These are phyloP conservation scores for Andricus quercusramuli DNA, from an alignment of 2,888 invertebrate genomes.

Conservation along the genomic window DNA sequence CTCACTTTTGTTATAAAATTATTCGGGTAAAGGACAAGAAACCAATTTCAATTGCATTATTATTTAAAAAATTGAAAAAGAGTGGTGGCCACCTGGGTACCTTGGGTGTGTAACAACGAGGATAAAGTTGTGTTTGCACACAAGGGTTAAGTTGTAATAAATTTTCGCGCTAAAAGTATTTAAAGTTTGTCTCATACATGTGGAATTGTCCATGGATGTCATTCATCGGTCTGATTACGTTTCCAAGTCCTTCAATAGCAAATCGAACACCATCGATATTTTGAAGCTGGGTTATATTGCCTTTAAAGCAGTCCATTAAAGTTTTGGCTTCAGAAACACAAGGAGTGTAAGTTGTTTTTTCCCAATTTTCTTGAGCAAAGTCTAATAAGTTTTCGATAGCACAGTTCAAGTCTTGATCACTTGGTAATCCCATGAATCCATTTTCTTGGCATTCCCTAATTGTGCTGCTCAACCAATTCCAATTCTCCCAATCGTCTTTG, in stretches of 20 bases:
- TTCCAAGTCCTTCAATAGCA: slow-evolving; percentile 29
- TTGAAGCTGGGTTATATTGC: slow-evolving; percentile 1
- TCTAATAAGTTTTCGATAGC: slow-evolving; percentile 48
- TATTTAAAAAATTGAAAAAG: too few species aligned
- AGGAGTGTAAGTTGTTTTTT: not conserved
- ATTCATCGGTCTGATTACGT: slow-evolving; percentile 24
- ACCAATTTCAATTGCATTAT: too few species aligned
- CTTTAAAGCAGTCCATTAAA: slow-evolving; percentile 45
- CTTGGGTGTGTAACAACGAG: too few species aligned
- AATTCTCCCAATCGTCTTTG: slow-evolving; percentile 69
- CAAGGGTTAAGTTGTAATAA: too few species aligned
- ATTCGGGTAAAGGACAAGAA: too few species aligned
- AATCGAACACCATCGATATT: slow-evolving; percentile 12
- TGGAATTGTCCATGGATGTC: not conserved
- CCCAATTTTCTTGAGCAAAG: slow-evolving; percentile 35
- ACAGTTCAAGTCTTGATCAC: slow-evolving; percentile 66
- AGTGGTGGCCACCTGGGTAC: too few species aligned
- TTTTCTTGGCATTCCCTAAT: slow-evolving; percentile 66
- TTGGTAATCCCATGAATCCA: slow-evolving; percentile 61
- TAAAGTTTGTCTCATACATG: not conserved
- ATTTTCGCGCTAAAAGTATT: not conserved
- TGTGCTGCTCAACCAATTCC: slow-evolving; percentile 68
- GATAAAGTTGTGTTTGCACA: too few species aligned
- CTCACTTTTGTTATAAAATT: too few species aligned
- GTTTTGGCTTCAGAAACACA: slow-evolving; percentile 47